These are phyloP conservation scores for Arrhamphus sclerolepis DNA, from an alignment of 2,797 vertebrate species.

Conservation along the genomic window DNA sequence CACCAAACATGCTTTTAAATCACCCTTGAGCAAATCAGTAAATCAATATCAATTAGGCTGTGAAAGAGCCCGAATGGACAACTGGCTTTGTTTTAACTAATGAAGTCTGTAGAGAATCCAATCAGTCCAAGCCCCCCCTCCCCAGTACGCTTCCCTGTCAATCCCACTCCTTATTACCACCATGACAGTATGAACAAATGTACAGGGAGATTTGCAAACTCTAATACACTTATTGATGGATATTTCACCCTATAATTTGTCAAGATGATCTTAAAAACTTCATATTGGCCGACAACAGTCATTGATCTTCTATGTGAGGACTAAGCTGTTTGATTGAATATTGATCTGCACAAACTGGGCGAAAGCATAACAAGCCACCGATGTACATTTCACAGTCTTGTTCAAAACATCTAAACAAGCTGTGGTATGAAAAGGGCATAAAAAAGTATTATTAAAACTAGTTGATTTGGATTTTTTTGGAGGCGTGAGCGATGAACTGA, in stretches of 20 bases:
- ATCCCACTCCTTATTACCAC: slow-evolving; percentile 42
- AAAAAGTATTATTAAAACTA: background rate
- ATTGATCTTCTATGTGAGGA: slow-evolving; percentile 13
- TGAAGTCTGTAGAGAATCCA: slow-evolving; percentile 79
- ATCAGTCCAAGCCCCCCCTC: slow-evolving; percentile 37
- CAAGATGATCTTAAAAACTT: background rate
- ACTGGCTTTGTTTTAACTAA: slow-evolving; percentile 83
- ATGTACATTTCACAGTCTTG: background rate
- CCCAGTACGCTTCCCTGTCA: slow-evolving; percentile 10
- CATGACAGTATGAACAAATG: slow-evolving; percentile 31
- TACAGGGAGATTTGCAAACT: slow-evolving; percentile 29
- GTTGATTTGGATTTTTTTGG: no score
- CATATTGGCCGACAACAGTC: background rate
- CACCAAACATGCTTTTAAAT: slow-evolving; percentile 77
- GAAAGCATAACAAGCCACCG: background rate
- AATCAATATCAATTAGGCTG: slow-evolving; percentile 83
- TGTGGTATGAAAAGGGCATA: background rate
- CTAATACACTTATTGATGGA: background rate
- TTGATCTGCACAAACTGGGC: slow-evolving; percentile 11
- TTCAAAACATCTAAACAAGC: background rate
- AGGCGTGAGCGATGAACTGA: no score
- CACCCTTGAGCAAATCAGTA: slow-evolving; percentile 72
- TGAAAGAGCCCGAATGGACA: slow-evolving; percentile 76
- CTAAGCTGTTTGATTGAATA: slow-evolving; percentile 16
- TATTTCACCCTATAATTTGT: slow-evolving; percentile 15